Percentiles rank a stretch among this genome's conserved stretches.
phyloP scores from a whole-genome alignment of 2,888 invertebrate genomes.

The Anoncus sp. region DNA sequence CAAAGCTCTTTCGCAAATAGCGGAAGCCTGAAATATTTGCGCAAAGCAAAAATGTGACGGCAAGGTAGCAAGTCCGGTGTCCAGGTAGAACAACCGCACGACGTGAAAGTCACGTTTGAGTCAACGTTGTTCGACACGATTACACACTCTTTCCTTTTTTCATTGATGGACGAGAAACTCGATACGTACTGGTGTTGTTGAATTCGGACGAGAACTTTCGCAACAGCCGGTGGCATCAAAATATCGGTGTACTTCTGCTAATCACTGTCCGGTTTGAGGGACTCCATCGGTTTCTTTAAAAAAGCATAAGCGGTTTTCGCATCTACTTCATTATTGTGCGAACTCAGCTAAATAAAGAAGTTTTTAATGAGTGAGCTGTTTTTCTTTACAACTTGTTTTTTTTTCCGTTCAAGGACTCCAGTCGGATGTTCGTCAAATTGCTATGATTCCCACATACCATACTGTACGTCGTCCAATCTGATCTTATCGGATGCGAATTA shows the following conservation, averaged over 20 bases:
- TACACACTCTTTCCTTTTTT: no score
- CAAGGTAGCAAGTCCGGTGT: no score
- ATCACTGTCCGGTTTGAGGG: no score
- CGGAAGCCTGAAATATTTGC: conserved; percentile 1
- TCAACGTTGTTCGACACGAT: no score
- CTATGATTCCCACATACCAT: conserved; percentile 56
- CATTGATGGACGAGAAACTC: no score
- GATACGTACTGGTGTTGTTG: no score
- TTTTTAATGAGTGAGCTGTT: conserved; percentile 44
- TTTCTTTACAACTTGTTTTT: conserved; percentile 54
- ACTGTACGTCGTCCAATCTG: conserved; percentile 60
- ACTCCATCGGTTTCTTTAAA: conserved; percentile 2
- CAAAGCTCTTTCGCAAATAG: not conserved
- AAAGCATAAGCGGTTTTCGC: conserved; percentile 36
- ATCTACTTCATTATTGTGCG: conserved; percentile 27
- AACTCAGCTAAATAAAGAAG: conserved; percentile 57
- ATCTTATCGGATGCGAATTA: conserved; percentile 64
- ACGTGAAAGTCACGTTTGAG: no score
- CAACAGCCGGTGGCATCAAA: no score
- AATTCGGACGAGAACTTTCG: no score
- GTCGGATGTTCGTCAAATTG: conserved; percentile 61
- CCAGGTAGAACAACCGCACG: no score
- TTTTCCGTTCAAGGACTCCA: conserved; percentile 58
- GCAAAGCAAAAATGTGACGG: conserved; percentile 7
- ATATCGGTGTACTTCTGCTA: no score